These are phyloP conservation scores for Phylloscopus trochilus DNA, from an alignment of 2,113 vertebrate species.

Conservation along the genomic window DNA sequence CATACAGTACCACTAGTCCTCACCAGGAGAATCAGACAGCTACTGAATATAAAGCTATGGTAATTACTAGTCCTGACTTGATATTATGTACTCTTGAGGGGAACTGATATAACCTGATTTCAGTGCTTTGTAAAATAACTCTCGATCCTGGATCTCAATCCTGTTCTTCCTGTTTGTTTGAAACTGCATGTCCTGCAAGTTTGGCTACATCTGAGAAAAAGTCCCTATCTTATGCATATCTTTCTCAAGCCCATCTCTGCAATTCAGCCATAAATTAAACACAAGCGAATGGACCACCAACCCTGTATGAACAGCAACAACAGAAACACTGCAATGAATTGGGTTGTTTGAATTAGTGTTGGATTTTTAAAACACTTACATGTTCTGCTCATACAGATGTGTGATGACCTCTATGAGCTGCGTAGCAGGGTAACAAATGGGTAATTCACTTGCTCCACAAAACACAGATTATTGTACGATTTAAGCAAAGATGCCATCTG, in stretches of 20 bases:
- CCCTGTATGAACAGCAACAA: neutral
- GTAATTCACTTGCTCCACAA: neutral
- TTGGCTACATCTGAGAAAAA: neutral
- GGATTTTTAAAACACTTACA: neutral
- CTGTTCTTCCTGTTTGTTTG: neutral
- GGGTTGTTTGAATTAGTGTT: no score
- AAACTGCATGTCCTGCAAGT: neutral
- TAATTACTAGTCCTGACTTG: neutral
- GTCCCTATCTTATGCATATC: neutral
- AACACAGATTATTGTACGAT: neutral
- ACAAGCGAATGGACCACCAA: accelerated
- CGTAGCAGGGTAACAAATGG: neutral
- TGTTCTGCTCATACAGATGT: neutral
- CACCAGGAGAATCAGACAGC: neutral
- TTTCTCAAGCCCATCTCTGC: neutral
- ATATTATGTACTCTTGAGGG: neutral
- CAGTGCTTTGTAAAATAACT: neutral
- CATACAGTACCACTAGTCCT: neutral
- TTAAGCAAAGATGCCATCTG: constrained; percentile 14
- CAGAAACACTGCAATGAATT: neutral
- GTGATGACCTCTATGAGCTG: neutral
- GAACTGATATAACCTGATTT: neutral
- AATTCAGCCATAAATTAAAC: neutral
- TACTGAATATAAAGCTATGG: neutral
- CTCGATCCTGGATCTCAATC: accelerated